phyloP scores from a whole-genome alignment of 2,113 vertebrate species.

The Regulus satrapa region DNA sequence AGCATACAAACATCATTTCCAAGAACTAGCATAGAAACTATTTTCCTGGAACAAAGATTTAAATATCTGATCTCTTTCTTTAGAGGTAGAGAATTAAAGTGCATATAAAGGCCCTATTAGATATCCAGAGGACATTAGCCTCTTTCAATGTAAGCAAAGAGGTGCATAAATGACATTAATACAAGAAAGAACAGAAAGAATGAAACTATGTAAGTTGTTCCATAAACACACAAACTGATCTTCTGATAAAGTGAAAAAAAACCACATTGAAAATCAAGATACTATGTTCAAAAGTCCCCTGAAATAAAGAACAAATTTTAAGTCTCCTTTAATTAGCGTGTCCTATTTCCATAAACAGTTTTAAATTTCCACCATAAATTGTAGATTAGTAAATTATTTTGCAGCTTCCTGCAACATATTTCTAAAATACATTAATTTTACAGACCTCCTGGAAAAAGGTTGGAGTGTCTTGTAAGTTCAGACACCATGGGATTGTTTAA shows the following conservation, averaged over 20 bases:
- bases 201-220: accelerated
- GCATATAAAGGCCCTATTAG: background rate
- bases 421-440: background rate
- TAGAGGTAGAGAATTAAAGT: background rate
- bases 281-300: background rate
- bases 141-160: background rate
- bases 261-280: background rate
- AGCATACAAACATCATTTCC: background rate
- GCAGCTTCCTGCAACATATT: background rate
- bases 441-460: background rate
- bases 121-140: background rate
- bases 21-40: background rate
- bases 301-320: background rate
- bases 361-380: background rate
- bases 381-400: background rate
- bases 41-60: background rate
- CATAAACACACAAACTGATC: background rate
- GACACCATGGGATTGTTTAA: background rate
- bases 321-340: background rate
- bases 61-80: background rate
- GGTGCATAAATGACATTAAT: background rate
- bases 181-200: background rate
- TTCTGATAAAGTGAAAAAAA: background rate
- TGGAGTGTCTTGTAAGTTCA: background rate
- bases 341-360: background rate